Evolutionary conservation across 1,140 invertebrate species (phyloP).

Genomic region (Aphis craccivora): DNA sequence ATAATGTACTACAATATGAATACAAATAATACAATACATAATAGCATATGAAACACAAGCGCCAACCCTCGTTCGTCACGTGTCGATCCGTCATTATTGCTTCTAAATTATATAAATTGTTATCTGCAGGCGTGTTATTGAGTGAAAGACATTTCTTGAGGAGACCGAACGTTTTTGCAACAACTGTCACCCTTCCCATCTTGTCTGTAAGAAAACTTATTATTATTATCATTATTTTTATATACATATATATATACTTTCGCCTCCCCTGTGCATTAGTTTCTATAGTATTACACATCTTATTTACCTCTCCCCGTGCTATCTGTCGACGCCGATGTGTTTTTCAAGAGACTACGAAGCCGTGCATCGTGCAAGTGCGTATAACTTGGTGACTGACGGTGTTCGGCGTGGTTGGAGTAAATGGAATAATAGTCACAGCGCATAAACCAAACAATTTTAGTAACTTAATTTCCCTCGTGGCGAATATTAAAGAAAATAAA

Average conservation of each 20-base stretch:
- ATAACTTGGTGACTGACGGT: no score
- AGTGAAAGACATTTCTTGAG: background rate
- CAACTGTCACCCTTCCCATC: background rate
- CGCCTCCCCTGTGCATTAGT: background rate
- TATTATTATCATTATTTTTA: background rate
- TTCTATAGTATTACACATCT: background rate
- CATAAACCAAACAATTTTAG: constrained; percentile 52
- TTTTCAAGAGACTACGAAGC: background rate
- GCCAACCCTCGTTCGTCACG: background rate
- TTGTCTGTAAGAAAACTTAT: background rate
- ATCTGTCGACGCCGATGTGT: background rate
- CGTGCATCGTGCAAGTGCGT: no score
- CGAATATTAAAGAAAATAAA: background rate
- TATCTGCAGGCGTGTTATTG: background rate
- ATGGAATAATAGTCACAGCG: constrained; percentile 10
- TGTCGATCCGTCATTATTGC: no score
- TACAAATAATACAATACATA: background rate
- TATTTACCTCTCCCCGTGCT: background rate
- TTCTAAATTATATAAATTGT: background rate
- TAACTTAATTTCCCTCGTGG: constrained; percentile 39
- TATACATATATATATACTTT: background rate
- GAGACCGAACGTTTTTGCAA: background rate
- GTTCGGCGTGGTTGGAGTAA: background rate
- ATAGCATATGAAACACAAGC: background rate
- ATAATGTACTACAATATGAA: background rate